Evolutionary conservation across 2,797 vertebrate genomes (phyloP).

Genomic region (Fratercula arctica): DNA sequence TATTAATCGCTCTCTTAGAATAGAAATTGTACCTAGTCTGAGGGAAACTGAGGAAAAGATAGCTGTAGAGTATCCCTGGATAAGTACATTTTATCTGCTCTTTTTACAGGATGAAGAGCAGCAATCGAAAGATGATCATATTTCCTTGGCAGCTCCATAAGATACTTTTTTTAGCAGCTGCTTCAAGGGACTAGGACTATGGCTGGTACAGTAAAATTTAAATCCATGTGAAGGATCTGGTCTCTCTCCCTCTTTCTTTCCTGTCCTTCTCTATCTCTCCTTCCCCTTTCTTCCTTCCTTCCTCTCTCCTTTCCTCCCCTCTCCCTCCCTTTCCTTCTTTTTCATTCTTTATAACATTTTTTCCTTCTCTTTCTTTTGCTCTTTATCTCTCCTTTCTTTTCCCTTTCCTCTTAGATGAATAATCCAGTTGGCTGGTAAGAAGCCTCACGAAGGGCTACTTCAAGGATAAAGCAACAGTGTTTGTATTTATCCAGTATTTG

Average conservation of each 20-base stretch:
- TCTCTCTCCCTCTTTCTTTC: background rate
- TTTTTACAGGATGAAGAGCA: background rate
- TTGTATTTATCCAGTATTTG: slow-evolving; percentile 36
- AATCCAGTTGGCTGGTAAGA: background rate
- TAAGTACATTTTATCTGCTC: background rate
- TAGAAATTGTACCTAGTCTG: background rate
- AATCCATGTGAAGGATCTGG: background rate
- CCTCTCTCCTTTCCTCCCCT: too few relatives aligned
- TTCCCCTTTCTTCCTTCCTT: background rate
- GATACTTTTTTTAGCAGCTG: background rate
- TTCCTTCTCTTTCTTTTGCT: background rate
- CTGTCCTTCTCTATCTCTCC: background rate
- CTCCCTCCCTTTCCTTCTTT: background rate
- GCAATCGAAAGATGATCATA: background rate
- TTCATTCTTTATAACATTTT: background rate
- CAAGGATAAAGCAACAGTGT: slow-evolving; percentile 17
- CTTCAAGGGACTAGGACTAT: background rate
- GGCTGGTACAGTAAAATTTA: background rate
- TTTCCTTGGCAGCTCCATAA: background rate
- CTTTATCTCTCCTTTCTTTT: background rate
- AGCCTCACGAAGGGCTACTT: slow-evolving; percentile 10
- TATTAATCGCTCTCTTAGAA: background rate
- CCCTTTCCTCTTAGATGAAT: background rate
- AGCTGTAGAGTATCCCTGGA: background rate
- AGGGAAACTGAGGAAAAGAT: background rate